Conservation (phyloP, 1,140 invertebrate species). For the Aleiodes sp. region DNA sequence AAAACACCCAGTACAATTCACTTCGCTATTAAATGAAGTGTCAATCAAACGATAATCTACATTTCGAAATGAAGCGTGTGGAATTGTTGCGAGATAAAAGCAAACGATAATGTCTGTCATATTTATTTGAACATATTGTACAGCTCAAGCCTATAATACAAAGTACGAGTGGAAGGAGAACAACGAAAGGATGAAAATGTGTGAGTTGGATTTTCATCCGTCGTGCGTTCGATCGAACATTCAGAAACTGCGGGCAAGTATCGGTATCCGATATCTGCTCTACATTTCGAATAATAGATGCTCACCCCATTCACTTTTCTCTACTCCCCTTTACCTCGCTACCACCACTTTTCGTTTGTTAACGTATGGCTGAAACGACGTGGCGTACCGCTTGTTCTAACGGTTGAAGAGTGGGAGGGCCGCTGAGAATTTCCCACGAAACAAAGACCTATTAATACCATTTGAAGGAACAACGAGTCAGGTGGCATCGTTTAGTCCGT, state of each 20-base stretch:
- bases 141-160: neutral
- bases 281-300: slow-evolving; percentile 20
- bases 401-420: neutral
- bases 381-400: slow-evolving; percentile 3
- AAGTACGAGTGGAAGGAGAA: neutral
- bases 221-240: slow-evolving; percentile 47
- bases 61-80: neutral
- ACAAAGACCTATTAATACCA: slow-evolving; percentile 57
- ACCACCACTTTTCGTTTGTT: neutral
- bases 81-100: neutral
- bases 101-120: neutral
- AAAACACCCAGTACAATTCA: too few relatives aligned
- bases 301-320: neutral
- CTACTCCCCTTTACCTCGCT: too few relatives aligned
- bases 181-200: neutral
- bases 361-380: slow-evolving; percentile 34
- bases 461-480: slow-evolving; percentile 39
- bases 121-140: neutral
- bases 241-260: slow-evolving; percentile 43
- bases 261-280: slow-evolving; percentile 59
- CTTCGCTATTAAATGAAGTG: too few relatives aligned
- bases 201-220: slow-evolving; percentile 16
- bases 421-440: slow-evolving; percentile 34
- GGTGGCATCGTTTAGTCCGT: neutral
- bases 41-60: neutral